Percentiles rank a stretch among this genome's conserved stretches.
phyloP scores from a whole-genome alignment of 2,113 vertebrate species.

The Corydoras maculifer region DNA sequence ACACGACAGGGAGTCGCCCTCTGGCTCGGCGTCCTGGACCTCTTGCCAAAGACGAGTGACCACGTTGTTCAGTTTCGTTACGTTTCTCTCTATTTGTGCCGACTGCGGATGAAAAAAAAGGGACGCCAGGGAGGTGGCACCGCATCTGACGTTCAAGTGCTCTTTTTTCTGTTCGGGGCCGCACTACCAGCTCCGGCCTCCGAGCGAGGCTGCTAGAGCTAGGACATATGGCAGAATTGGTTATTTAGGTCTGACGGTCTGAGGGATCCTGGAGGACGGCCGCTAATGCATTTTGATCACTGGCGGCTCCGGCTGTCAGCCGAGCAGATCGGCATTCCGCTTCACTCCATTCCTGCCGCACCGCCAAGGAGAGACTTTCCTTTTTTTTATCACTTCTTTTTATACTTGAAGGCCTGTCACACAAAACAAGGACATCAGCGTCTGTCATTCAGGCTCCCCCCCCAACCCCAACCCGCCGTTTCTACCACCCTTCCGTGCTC shows the following conservation, averaged over 20 bases:
- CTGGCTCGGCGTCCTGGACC: conserved; percentile 64
- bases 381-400: conserved; percentile 53
- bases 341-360: conserved; percentile 60
- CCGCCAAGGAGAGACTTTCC: conserved; percentile 69
- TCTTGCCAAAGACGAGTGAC: conserved; percentile 99
- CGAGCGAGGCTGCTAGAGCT: conserved; percentile 73
- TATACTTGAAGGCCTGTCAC: conserved; percentile 66
- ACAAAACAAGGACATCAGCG: conserved; percentile 54
- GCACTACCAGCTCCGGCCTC: conserved; percentile 77
- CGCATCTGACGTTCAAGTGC: conserved; percentile 70
- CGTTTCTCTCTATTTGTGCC: conserved; percentile 54
- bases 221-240: conserved; percentile 70
- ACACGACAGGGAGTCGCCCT: conserved; percentile 25
- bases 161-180: conserved; percentile 59
- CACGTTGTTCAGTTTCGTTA: conserved; percentile 66
- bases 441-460: conserved; percentile 55
- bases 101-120: background rate
- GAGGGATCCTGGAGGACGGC: conserved; percentile 56
- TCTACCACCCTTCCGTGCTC: no score
- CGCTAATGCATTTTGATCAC: conserved; percentile 56
- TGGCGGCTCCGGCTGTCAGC: conserved; percentile 57
- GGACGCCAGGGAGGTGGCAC: conserved; percentile 68
- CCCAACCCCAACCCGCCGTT: conserved; percentile 24
- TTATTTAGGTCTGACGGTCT: conserved; percentile 60
- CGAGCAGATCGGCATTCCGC: conserved; percentile 64